phyloP scores from a whole-genome alignment of 2,888 invertebrate species.

The Ennomos erosarius region DNA sequence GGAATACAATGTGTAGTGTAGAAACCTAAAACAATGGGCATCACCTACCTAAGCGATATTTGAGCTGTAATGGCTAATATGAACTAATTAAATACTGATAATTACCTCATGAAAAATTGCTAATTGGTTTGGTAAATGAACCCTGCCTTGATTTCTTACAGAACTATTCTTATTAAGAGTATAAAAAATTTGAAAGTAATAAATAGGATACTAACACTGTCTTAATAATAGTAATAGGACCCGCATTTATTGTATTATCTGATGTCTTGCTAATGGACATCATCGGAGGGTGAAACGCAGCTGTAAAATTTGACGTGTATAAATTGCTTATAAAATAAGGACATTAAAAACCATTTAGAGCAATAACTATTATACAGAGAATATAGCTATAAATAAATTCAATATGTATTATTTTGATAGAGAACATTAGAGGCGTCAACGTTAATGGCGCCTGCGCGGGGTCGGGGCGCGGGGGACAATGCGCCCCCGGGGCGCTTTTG shows the following conservation, averaged over 20 bases:
- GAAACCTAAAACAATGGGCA: too few species aligned
- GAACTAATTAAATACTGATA: too few species aligned
- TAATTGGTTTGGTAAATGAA: too few species aligned
- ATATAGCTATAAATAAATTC: slow-evolving; percentile 76
- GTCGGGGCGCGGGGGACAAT: slow-evolving; percentile 71
- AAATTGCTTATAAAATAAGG: slow-evolving; percentile 80
- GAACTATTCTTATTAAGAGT: neutral
- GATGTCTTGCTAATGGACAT: slow-evolving; percentile 77
- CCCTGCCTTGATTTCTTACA: too few species aligned
- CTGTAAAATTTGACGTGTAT: slow-evolving; percentile 70
- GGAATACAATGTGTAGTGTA: too few species aligned
- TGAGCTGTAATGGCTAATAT: too few species aligned
- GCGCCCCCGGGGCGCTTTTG: slow-evolving; percentile 82
- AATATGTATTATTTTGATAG: slow-evolving; percentile 77
- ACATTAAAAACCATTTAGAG: slow-evolving; percentile 84
- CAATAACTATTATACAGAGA: slow-evolving; percentile 75
- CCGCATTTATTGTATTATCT: slow-evolving; percentile 69
- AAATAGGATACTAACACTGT: slow-evolving; percentile 31
- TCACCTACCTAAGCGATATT: too few species aligned
- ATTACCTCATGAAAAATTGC: too few species aligned
- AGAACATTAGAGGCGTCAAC: slow-evolving; percentile 78
- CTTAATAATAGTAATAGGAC: slow-evolving; percentile 58
- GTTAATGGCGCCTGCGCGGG: slow-evolving; percentile 75
- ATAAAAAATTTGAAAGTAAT: slow-evolving; percentile 7
- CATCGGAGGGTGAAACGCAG: slow-evolving; percentile 76